Evolutionary conservation across 2,888 invertebrate genomes (phyloP), one percentile per base, ranked within the genome.

Genomic region (Vesta saturnalis): DNA sequence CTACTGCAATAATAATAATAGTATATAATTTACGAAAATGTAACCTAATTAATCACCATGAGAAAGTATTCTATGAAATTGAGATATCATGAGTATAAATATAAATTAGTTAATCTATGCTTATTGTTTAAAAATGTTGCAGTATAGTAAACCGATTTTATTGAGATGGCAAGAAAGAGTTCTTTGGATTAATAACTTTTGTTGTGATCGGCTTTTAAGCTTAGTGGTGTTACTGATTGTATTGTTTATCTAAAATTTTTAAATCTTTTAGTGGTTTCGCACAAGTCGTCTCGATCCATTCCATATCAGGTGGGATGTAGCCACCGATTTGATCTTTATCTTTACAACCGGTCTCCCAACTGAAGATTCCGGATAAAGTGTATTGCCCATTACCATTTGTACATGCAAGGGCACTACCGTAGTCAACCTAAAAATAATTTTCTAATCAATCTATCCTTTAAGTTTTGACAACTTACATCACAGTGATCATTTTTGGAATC

Each of bases 381-480:
- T 89, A 92, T 70, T 87, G 87, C 12, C 90, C 91, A 71, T 91
- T 88, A 1, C 89, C 90, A 8, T 87, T 88, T 10, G 91, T 89
- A 80, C 94, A 95, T 4, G 94, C 94, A 56, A 95, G 84, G 0
- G 94, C 94, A 74, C 93, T 92, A 56, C 95, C 95, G 60, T 90
- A 87, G 80, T 94, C 94, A n/a, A 84, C 83, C 84, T 84, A 35
- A 55, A 78, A 78, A 60, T n/a, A 12, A 18, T 15, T 47, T 16
- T 47, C 22, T 6, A 16, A 12, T 4, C 12, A 21, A 21, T 19
- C 6, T 22, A 8, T 23, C 1, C 2, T 10, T 4, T 22, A 23
- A 54, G 22, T 39, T 14, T n/a, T 43, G 14, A 12, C 23, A 4
- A 76, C 79, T 79, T 81, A 92, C 93, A 85, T 90, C 90, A 86